phyloP scores from a whole-genome alignment of 1,140 invertebrate species.

The Cotesia glomerata region DNA sequence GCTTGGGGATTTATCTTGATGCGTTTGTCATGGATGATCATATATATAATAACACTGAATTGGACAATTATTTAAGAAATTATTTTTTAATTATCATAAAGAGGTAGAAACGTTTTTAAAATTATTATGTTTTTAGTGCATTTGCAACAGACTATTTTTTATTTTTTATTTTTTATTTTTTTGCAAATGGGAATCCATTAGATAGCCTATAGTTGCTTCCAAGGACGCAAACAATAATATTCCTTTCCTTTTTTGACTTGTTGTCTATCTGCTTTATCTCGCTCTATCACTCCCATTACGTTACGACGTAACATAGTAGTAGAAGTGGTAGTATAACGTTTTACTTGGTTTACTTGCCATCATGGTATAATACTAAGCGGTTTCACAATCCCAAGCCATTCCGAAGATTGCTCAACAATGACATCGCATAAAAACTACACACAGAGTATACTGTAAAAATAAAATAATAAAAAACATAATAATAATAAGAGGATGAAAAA shows the following conservation, averaged over 20 bases:
- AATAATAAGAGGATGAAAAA: not conserved
- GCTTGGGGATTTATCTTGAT: too few species aligned
- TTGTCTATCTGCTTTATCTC: constrained; percentile 1
- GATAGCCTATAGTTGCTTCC: not conserved
- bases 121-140: not conserved
- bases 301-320: too few species aligned
- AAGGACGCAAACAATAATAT: constrained; percentile 21
- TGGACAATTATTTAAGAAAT: too few species aligned
- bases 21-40: too few species aligned
- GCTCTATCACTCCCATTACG: too few species aligned
- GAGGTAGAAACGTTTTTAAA: too few species aligned
- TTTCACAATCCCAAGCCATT: constrained; percentile 33
- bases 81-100: too few species aligned
- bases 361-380: constrained; percentile 24
- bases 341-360: not conserved
- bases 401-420: constrained; percentile 35
- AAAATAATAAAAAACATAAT: not conserved
- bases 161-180: not conserved
- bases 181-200: not conserved
- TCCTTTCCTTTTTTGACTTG: not conserved
- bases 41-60: too few species aligned
- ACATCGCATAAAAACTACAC: constrained; percentile 18
- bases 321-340: too few species aligned
- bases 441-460: constrained; percentile 1
- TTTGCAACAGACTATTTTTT: too few species aligned